A percentile compares a stretch with the other conserved stretches of the same genome.
phyloP scores from a whole-genome alignment of 53 echinoderm and acorn worm genomes.

The Mesocentrotus franciscanus region DNA sequence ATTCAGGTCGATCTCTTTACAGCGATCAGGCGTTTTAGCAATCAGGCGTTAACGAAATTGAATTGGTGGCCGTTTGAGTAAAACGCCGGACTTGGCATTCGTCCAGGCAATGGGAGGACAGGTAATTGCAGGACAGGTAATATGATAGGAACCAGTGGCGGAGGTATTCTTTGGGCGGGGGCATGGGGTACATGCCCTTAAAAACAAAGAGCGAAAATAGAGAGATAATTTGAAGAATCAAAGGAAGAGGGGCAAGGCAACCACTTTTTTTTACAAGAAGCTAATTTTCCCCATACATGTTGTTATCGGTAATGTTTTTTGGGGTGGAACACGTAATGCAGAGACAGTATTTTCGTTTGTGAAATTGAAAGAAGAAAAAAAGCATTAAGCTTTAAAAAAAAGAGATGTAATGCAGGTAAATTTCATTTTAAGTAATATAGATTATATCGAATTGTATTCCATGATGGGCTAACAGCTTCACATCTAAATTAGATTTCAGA shows the following conservation, averaged over 20 bases:
- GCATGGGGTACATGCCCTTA: too few species aligned
- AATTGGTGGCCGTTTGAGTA: not conserved
- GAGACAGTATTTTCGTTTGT: too few species aligned
- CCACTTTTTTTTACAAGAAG: too few species aligned
- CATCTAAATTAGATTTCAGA: not conserved
- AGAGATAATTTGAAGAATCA: not conserved
- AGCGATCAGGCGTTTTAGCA: constrained; percentile 2
- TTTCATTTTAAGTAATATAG: too few species aligned
- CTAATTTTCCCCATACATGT: too few species aligned
- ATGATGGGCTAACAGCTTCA: not conserved
- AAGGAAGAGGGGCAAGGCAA: not conserved
- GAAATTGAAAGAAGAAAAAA: too few species aligned
- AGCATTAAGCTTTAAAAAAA: too few species aligned
- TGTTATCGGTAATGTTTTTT: too few species aligned
- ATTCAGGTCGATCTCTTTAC: constrained; percentile 1
- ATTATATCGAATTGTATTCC: too few species aligned
- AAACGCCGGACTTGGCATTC: not conserved
- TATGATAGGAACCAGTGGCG: not conserved
- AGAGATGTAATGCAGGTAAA: too few species aligned
- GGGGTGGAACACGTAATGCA: too few species aligned
- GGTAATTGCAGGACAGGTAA: not conserved
- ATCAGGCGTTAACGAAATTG: not conserved
- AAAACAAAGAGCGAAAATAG: not conserved
- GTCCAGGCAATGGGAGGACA: not conserved
- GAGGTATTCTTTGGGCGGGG: not conserved